phyloP scores from a whole-genome alignment of 2,888 invertebrate genomes.

The Gastracanthus pulcherrimus region DNA sequence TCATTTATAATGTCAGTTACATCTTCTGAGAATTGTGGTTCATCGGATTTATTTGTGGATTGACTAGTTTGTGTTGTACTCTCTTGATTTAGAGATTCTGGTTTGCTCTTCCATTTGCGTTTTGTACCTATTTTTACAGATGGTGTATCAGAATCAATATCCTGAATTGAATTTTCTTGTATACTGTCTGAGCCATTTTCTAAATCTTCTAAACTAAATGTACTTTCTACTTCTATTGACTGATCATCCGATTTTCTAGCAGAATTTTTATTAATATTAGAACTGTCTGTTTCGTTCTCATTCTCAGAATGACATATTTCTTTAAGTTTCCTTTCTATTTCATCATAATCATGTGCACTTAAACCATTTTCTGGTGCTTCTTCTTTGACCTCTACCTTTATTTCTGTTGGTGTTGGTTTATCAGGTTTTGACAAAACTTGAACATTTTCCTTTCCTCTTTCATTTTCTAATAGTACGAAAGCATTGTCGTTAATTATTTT shows the following conservation, averaged over 20 bases:
- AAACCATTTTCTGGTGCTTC: constrained; percentile 60
- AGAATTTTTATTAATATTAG: constrained; percentile 45
- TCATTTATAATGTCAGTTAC: constrained; percentile 70
- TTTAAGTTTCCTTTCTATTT: constrained; percentile 69
- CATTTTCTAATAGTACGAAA: constrained; percentile 52
- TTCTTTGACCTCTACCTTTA: constrained; percentile 63
- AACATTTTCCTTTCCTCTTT: constrained; percentile 58
- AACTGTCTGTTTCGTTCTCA: constrained; percentile 36
- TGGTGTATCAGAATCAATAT: constrained; percentile 24
- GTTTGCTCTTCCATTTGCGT: constrained; percentile 42
- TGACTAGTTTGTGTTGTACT: constrained; percentile 44
- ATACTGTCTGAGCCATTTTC: constrained; percentile 59
- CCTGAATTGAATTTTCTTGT: constrained; percentile 59
- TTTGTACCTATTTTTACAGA: constrained; percentile 27
- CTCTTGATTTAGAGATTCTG: constrained; percentile 50
- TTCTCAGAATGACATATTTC: constrained; percentile 63
- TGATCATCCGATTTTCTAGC: constrained; percentile 24
- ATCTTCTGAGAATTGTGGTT: constrained; percentile 63
- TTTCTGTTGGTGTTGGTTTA: constrained; percentile 8
- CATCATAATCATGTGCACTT: constrained; percentile 66
- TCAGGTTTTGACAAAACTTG: constrained; percentile 42
- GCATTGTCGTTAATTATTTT: constrained; percentile 59
- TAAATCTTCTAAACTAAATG: constrained; percentile 55
- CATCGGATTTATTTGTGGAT: constrained; percentile 29
- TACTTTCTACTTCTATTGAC: constrained; percentile 38